Base-by-base conservation (phyloP, 2,888 invertebrate species). In the Diloba caeruleocephala region DNA sequence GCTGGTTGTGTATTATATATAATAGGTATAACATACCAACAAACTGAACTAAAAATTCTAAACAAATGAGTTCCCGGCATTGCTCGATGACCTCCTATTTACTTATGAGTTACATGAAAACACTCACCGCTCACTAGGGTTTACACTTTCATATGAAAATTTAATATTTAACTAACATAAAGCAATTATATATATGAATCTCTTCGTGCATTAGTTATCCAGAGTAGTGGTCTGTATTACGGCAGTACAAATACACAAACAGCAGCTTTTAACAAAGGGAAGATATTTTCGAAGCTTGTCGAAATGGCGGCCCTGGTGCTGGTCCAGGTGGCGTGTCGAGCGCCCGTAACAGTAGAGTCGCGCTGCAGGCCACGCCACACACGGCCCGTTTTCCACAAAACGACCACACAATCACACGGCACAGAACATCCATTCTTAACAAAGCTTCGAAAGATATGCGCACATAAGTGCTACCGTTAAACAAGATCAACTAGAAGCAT, bases 281-380 rank as follows among this genome's bases (percentile, higher is more conserved):
- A n/a, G n/a, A n/a, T n/a, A n/a, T n/a, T n/a, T n/a, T n/a, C n/a
- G n/a, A n/a, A n/a, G n/a, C n/a, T n/a, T n/a, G n/a, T n/a, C 12
- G 10, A 32, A 25, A 10, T 8, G 13, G 15, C 10, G 14, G 13
- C 10, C 17, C 33, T 23, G 6, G 6, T n/a, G 9, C 3, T 3
- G 9, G 14, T 34, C 7, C 8, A 1, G 14, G 17, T 60, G 32
- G 44, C 45, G 19, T 58, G 41, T 25, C 1, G 12, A 8, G 1
- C 7, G 31, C 39, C 36, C 44, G 23, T 36, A 12, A 39, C 12
- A 29, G 25, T 32, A 2, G 15, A 6, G 3, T 15, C 38, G 33
- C 8, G 14, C n/a, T 8, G 28, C 34, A 13, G 15, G 31, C 31
- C 6, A 10, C 23, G 28, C 25, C 15, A n/a, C n/a, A n/a, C n/a